phyloP scores from a whole-genome alignment of 2,797 vertebrate genomes.

The Lagocephalus sceleratus region DNA sequence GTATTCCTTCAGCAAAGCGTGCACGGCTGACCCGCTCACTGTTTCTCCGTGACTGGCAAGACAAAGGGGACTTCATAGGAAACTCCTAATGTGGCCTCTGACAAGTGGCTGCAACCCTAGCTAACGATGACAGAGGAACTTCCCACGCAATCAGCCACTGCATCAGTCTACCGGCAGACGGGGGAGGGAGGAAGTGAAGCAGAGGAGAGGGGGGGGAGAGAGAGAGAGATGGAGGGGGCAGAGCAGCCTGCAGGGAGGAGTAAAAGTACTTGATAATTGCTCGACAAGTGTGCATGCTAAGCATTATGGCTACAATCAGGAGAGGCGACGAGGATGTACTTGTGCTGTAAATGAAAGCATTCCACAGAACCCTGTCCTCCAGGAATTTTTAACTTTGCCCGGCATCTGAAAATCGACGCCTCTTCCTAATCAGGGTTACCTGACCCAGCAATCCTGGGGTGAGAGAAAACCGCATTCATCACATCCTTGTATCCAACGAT shows the following conservation, averaged over 20 bases:
- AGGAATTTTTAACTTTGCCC: no score
- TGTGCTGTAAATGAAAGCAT: no score
- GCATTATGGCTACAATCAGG: not conserved
- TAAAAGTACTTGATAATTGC: not conserved
- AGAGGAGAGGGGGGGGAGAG: not conserved
- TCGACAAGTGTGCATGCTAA: not conserved
- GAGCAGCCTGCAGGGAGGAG: not conserved
- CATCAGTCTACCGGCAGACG: constrained; percentile 66
- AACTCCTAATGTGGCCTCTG: constrained; percentile 68
- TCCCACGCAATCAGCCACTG: constrained; percentile 69
- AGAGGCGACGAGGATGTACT: no score
- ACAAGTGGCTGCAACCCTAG: constrained; percentile 63
- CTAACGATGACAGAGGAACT: constrained; percentile 77
- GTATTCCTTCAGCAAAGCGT: constrained; percentile 10
- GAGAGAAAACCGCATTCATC: no score
- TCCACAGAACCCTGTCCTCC: no score
- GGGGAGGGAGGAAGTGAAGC: not conserved
- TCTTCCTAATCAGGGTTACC: no score
- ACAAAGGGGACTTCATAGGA: constrained; percentile 54
- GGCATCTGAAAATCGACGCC: no score
- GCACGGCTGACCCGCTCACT: constrained; percentile 19
- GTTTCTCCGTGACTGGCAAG: constrained; percentile 35
- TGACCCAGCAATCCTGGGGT: no score
- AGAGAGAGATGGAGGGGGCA: not conserved
- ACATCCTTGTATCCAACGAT: no score